Percentiles rank a stretch among this genome's conserved stretches.
Conservation (phyloP, 2,113 vertebrate species). For the Cyprinodon variegatus region DNA sequence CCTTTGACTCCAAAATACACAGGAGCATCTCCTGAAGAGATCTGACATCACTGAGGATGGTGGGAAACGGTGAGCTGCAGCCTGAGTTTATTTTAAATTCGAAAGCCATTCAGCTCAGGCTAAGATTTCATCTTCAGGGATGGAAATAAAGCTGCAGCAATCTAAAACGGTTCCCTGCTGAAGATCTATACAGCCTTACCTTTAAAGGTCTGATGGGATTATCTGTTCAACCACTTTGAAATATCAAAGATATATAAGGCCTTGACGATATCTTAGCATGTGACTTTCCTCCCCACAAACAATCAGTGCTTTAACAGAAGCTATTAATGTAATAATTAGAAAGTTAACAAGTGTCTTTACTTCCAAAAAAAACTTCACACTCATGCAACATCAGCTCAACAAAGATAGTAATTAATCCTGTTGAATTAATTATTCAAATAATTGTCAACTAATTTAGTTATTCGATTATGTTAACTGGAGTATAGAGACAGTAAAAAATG, state of each 20-base stretch:
- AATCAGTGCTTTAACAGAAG: not conserved
- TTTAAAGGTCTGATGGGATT: constrained; percentile 60
- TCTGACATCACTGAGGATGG: constrained; percentile 30
- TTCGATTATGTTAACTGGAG: no score
- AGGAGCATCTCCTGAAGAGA: constrained; percentile 26
- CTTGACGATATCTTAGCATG: constrained; percentile 25
- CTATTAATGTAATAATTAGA: not conserved
- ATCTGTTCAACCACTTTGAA: constrained; percentile 62
- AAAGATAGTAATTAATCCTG: no score
- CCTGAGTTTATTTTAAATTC: constrained; percentile 29
- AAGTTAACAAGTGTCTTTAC: no score
- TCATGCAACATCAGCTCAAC: no score
- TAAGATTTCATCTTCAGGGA: constrained; percentile 45
- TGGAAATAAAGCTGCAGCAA: constrained; percentile 55
- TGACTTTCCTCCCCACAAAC: not conserved
- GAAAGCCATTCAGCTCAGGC: constrained; percentile 25
- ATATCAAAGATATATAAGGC: constrained; percentile 51
- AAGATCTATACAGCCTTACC: constrained; percentile 48
- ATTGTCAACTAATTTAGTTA: no score
- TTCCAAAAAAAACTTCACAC: no score
- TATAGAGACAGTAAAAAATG: no score
- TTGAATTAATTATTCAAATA: no score
- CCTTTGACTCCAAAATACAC: constrained; percentile 1
- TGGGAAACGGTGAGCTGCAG: constrained; percentile 36
- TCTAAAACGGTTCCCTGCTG: constrained; percentile 40